These are phyloP conservation scores for Platysternon megacephalum DNA, from an alignment of 2,113 vertebrate genomes.

Conservation along the genomic window DNA sequence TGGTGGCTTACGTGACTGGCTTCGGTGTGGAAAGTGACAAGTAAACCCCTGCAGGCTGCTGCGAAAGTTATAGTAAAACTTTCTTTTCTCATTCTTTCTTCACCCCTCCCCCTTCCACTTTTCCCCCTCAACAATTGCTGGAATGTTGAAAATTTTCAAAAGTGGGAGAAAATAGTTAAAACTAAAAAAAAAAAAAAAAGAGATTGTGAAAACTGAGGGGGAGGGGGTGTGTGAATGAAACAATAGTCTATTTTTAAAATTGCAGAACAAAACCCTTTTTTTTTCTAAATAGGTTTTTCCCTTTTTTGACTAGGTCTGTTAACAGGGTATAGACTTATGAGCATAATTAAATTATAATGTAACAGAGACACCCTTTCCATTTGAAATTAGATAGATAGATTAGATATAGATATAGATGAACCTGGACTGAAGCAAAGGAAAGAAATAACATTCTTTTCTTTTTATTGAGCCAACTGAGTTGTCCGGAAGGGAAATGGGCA, in stretches of 20 bases:
- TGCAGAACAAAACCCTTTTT: not conserved
- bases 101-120: not conserved
- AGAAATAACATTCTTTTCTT: not conserved
- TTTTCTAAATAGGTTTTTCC: not conserved
- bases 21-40: too few relatives aligned
- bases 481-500: slow-evolving; percentile 56
- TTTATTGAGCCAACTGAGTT: slow-evolving; percentile 24
- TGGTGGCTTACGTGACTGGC: too few relatives aligned
- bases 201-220: not conserved
- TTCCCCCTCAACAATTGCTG: not conserved
- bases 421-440: not conserved
- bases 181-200: not conserved
- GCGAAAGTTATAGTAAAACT: not conserved
- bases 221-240: not conserved
- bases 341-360: not conserved
- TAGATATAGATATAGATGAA: not conserved
- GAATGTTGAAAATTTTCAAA: not conserved
- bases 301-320: not conserved
- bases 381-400: too few relatives aligned
- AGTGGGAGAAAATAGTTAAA: too few relatives aligned
- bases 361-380: not conserved
- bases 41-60: not conserved
- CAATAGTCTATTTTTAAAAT: not conserved
- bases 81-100: not conserved
- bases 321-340: fast-evolving